phyloP scores from a whole-genome alignment of 2,797 vertebrate species.

The Streptopelia turtur region DNA sequence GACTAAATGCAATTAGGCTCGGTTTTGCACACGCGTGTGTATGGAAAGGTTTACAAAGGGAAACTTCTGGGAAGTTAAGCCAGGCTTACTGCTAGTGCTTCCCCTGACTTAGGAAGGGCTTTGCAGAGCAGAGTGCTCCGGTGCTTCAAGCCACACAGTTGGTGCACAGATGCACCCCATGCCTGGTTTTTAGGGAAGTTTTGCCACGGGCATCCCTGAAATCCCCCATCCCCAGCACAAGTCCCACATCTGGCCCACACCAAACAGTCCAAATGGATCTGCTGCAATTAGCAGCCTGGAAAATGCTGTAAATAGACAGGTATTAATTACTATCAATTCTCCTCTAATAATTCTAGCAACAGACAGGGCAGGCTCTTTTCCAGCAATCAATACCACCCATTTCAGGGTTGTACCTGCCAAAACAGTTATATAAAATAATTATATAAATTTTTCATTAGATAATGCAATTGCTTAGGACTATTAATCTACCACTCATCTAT shows the following conservation, averaged over 20 bases:
- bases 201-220: not conserved
- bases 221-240: not conserved
- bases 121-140: not conserved
- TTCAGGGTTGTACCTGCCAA: slow-evolving; percentile 68
- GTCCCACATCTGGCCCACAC: not conserved
- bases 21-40: not conserved
- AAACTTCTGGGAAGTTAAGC: slow-evolving; percentile 22
- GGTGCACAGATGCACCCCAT: not conserved
- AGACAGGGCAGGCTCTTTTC: slow-evolving; percentile 71
- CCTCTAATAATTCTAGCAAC: slow-evolving; percentile 64
- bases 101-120: not conserved
- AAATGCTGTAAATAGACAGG: slow-evolving; percentile 66
- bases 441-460: slow-evolving; percentile 74
- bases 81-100: not conserved
- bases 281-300: slow-evolving; percentile 59
- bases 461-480: slow-evolving; percentile 69
- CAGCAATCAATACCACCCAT: slow-evolving; percentile 73
- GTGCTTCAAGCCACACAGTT: accelerated
- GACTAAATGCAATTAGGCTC: not conserved
- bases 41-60: not conserved
- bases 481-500: slow-evolving; percentile 68
- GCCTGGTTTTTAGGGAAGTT: not conserved
- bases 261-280: not conserved
- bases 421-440: slow-evolving; percentile 76
- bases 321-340: slow-evolving; percentile 74